Percentiles rank a stretch among this genome's conserved stretches.
Evolutionary conservation across 2,888 invertebrate species (phyloP).

Genomic region (Rhagonycha fulva): DNA sequence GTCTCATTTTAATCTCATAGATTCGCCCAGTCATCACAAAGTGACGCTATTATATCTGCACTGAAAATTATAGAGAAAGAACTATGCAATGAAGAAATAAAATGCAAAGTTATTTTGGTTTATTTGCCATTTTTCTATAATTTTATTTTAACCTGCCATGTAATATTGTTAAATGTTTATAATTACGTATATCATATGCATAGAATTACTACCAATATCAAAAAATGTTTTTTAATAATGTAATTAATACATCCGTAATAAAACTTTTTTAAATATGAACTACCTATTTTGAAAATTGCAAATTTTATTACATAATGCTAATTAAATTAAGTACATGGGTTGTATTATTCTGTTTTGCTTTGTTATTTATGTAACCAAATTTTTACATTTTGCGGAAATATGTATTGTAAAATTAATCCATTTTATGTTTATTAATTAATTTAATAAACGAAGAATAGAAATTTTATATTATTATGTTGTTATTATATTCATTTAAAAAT

Average conservation of each 20-base stretch:
- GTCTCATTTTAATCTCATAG: no score
- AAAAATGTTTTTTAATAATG: neutral
- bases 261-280: neutral
- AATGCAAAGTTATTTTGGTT: no score
- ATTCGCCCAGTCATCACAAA: no score
- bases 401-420: neutral
- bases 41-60: no score
- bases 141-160: no score
- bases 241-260: neutral
- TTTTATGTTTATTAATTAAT: neutral
- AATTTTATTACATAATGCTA: neutral
- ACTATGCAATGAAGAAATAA: no score
- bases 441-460: neutral
- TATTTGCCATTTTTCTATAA: no score
- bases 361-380: neutral
- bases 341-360: neutral
- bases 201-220: neutral
- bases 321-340: neutral
- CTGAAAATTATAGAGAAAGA: no score
- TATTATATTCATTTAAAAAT: no score
- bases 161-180: no score
- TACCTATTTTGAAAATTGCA: neutral
- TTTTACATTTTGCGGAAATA: neutral
- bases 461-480: neutral
- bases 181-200: neutral